phyloP scores from a whole-genome alignment of 2,797 vertebrate species.

The Pseudocheirus occidentalis region DNA sequence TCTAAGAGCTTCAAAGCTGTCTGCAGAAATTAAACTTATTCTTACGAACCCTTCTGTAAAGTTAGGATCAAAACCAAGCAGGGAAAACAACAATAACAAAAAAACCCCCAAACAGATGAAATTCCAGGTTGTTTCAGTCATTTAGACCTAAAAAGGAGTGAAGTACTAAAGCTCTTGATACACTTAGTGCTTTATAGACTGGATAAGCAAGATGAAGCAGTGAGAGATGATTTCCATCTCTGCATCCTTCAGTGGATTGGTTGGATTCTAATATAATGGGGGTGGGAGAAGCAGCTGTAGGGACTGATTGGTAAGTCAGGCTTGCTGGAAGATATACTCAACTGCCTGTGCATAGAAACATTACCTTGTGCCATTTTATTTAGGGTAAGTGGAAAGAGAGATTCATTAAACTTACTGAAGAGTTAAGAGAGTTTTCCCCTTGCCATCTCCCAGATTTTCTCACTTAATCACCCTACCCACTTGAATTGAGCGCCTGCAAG shows the following conservation, averaged over 20 bases:
- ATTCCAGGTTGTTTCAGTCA: background rate
- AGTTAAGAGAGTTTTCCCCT: background rate
- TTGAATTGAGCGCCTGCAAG: background rate
- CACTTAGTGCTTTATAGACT: background rate
- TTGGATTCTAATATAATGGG: background rate
- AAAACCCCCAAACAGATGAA: background rate
- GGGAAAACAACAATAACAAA: slow-evolving; percentile 5
- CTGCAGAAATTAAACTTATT: slow-evolving; percentile 45
- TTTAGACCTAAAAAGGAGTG: background rate
- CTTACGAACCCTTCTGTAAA: slow-evolving; percentile 22
- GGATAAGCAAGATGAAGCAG: background rate
- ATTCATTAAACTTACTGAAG: background rate
- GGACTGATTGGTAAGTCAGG: background rate
- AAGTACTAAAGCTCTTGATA: background rate
- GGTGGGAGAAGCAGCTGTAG: background rate
- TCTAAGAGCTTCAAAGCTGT: slow-evolving; percentile 57
- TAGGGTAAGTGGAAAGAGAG: background rate
- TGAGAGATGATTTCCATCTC: background rate
- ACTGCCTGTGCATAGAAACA: background rate
- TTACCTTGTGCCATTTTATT: fast-evolving
- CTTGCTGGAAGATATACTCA: slow-evolving; percentile 2
- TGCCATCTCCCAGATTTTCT: fast-evolving
- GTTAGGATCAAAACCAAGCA: background rate
- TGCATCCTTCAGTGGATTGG: background rate
- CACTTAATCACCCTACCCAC: background rate